Base-by-base conservation (phyloP, 2,797 vertebrate genomes). In the Halcyon badia region DNA sequence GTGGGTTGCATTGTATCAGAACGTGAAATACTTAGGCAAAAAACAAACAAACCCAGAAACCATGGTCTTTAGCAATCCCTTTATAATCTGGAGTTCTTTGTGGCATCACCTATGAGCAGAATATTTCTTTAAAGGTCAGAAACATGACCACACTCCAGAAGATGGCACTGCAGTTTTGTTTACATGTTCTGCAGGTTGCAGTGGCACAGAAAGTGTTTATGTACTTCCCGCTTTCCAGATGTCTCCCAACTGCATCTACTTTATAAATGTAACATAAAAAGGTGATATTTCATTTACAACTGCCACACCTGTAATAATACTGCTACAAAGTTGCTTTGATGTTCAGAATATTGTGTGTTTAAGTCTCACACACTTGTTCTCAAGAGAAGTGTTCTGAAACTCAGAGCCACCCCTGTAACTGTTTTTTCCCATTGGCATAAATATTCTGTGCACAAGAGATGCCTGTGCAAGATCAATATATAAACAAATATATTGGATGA, bases 151-250 rank as follows among this genome's bases (percentile, higher is more conserved):
- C 56, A 58, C 6, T 90, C 87, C 90, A 92, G 90, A 92, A 95
- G 90, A 51, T 87, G 72, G 78, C 90, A 90, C 73, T 92, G 56
- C 78, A 33, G 73, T 66, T 90, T 92, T 79, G 48, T 58, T 77
- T 77, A 85, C 77, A 31, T 16, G 78, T 83, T 80, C 69, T 77
- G 19, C 39, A 89, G 69, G 16, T 60, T 44, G 21, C 35, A 57
- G 28, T 58, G 30, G 17, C 28, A 57, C 26, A 46, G 22, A 57
- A 21, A 75, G 9, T n/a, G 8, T 51, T 69, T 57, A 26, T 30
- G 24, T 31, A 30, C 9, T 72, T 86, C 26, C 30, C 31, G 37
- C 58, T 77, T 86, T 77, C 77, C 54, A 61, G 18, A 42, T 72
- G 14, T 68, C 35, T 93, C 44, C 28, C 26, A 54, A 54, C 14